Evolutionary conservation across 2,113 vertebrate genomes (phyloP).

Genomic region (Sorex fumeus): DNA sequence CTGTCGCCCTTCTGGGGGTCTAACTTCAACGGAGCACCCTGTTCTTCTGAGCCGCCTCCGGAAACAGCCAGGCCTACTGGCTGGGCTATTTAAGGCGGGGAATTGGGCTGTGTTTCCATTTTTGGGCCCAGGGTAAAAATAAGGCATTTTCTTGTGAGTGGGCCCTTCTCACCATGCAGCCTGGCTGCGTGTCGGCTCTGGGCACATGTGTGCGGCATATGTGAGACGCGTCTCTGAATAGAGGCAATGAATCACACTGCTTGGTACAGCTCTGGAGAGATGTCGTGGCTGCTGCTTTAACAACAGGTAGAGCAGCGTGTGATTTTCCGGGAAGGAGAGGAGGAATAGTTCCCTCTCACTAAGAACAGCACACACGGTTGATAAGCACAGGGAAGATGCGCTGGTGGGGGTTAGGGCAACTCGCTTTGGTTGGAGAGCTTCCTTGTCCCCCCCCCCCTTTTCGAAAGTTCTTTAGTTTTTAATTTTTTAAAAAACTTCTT

Average conservation of each 20-base stretch:
- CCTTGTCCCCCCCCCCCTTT: no score
- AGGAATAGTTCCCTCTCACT: conserved; percentile 17
- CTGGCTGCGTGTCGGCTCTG: neutral
- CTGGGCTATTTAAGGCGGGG: conserved; percentile 60
- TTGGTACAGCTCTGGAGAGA: conserved; percentile 26
- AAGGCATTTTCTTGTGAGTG: conserved; percentile 63
- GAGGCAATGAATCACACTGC: conserved; percentile 46
- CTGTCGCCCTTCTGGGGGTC: conserved; percentile 23
- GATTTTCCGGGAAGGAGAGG: conserved; percentile 55
- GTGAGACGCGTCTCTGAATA: conserved; percentile 12
- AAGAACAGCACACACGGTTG: neutral
- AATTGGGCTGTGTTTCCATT: conserved; percentile 63
- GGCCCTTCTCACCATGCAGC: conserved; percentile 23
- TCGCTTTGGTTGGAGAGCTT: no score
- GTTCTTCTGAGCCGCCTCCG: neutral
- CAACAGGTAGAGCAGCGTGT: conserved; percentile 8
- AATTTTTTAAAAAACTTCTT: no score
- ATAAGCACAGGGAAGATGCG: no score
- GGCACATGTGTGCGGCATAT: conserved; percentile 55
- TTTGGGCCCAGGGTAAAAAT: conserved; percentile 68
- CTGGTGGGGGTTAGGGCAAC: no score
- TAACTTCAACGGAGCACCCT: conserved; percentile 26
- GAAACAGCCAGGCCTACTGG: conserved; percentile 60
- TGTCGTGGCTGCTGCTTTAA: neutral
- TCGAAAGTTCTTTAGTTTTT: no score